These are phyloP conservation scores for Mycalesis mineus DNA, from an alignment of 2,888 invertebrate genomes.

Conservation along the genomic window DNA sequence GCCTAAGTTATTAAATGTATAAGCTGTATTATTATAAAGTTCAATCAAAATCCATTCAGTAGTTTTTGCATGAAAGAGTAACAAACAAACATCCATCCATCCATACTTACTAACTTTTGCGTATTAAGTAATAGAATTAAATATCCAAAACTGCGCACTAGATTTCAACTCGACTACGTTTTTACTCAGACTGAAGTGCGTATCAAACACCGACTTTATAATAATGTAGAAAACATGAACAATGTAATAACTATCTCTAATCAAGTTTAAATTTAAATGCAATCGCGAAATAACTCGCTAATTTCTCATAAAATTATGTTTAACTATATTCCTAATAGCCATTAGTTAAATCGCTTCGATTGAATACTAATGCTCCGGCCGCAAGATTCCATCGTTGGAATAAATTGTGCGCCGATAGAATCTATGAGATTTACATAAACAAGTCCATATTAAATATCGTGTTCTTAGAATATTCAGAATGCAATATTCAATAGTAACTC, in stretches of 20 bases:
- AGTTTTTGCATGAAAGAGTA: too few species aligned
- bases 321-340: neutral
- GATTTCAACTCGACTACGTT: neutral
- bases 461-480: constrained; percentile 10
- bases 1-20: too few species aligned
- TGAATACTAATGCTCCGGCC: constrained; percentile 11
- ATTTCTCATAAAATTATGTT: constrained; percentile 11
- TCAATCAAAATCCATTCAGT: too few species aligned
- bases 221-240: constrained; percentile 6
- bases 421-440: constrained; percentile 23
- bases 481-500: constrained; percentile 13
- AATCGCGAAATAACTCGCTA: constrained; percentile 3
- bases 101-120: too few species aligned
- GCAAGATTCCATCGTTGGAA: constrained; percentile 19
- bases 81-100: too few species aligned
- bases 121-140: too few species aligned
- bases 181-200: neutral
- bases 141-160: neutral
- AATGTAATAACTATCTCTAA: neutral
- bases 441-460: constrained; percentile 19
- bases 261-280: constrained; percentile 1
- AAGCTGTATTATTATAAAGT: too few species aligned
- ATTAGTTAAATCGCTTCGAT: constrained; percentile 12
- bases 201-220: neutral
- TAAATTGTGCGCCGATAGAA: constrained; percentile 20